Conservation (phyloP, 2,113 vertebrate genomes). For the Cephalopholis sonnerati region DNA sequence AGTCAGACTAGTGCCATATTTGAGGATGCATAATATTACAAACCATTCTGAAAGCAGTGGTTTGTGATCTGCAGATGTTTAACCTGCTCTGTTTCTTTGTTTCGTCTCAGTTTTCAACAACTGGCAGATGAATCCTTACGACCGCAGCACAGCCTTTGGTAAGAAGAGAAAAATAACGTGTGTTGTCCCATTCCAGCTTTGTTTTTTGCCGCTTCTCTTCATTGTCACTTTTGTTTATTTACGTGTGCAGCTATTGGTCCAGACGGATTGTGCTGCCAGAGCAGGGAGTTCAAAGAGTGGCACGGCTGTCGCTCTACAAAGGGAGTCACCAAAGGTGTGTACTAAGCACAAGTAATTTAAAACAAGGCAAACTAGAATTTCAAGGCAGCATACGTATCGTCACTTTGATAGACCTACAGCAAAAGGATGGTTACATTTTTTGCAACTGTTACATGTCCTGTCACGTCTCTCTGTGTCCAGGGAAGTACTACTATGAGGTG, state of each 20-base stretch:
- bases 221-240: background rate
- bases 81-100: background rate
- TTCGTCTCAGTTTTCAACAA: slow-evolving; percentile 91
- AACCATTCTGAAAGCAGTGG: background rate
- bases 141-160: slow-evolving; percentile 97
- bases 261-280: slow-evolving; percentile 97
- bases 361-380: background rate
- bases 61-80: background rate
- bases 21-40: background rate
- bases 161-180: slow-evolving; percentile 50
- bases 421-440: background rate
- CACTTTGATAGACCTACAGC: background rate
- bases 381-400: background rate
- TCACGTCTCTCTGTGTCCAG: slow-evolving; percentile 66
- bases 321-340: slow-evolving; percentile 93
- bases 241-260: slow-evolving; percentile 90
- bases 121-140: slow-evolving; percentile 99
- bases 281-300: slow-evolving; percentile 99
- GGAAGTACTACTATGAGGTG: slow-evolving; percentile 96
- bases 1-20: background rate
- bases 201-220: background rate
- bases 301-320: slow-evolving; percentile 96
- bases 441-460: background rate
- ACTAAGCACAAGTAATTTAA: background rate
- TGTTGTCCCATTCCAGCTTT: background rate